These are phyloP conservation scores for Ryuthela nishihirai DNA, from an alignment of 2,888 invertebrate species.

Conservation along the genomic window DNA sequence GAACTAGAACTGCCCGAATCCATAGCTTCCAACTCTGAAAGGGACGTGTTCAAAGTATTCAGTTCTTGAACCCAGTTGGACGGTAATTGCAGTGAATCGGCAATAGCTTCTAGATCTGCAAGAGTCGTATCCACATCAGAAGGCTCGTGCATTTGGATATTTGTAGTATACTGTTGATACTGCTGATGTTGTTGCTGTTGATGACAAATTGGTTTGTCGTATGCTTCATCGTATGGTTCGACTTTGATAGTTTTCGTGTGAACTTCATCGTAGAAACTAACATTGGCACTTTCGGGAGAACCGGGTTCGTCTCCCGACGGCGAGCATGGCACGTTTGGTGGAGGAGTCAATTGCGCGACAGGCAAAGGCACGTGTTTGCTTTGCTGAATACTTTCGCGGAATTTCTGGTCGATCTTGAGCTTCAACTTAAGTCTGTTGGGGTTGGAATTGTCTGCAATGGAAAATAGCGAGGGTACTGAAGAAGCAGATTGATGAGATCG, in stretches of 20 bases:
- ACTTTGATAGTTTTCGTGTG: slow-evolving; percentile 41
- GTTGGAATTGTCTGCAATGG: slow-evolving; percentile 28
- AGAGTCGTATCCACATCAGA: background rate
- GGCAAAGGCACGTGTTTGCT: slow-evolving; percentile 49
- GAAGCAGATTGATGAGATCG: no score
- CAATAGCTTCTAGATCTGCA: slow-evolving; percentile 63
- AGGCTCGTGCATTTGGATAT: no score
- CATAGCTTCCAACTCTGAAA: slow-evolving; percentile 59
- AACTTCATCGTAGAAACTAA: slow-evolving; percentile 63
- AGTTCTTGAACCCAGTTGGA: slow-evolving; percentile 56
- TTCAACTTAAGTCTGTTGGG: slow-evolving; percentile 57
- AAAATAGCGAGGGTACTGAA: no score
- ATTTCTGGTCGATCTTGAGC: slow-evolving; percentile 58
- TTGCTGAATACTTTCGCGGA: slow-evolving; percentile 52
- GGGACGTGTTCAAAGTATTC: slow-evolving; percentile 54
- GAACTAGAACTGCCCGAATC: slow-evolving; percentile 66
- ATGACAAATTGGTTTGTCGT: no score
- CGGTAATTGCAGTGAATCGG: slow-evolving; percentile 66
- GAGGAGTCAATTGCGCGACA: slow-evolving; percentile 54
- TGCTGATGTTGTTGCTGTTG: no score
- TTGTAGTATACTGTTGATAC: no score
- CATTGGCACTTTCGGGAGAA: slow-evolving; percentile 78
- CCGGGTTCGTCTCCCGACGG: slow-evolving; percentile 74
- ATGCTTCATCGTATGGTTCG: background rate
- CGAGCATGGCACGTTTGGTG: slow-evolving; percentile 65